Evolutionary conservation across 2,797 vertebrate species (phyloP).

Genomic region (Schizopygopsis pylzovi): DNA sequence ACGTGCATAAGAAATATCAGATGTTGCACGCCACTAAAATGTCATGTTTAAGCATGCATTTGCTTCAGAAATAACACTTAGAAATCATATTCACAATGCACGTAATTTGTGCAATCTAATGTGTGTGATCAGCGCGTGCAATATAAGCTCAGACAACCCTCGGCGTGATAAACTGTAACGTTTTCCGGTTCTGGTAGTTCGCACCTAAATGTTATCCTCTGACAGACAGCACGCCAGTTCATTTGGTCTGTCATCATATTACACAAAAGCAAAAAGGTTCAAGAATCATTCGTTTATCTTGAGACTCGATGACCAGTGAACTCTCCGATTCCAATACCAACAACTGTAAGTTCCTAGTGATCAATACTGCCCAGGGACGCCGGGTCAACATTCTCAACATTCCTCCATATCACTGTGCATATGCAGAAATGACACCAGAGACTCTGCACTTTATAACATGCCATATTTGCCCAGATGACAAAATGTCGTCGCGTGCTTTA

Average conservation of each 20-base stretch:
- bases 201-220: conserved; percentile 4
- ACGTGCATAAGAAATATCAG: not conserved
- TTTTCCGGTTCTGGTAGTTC: conserved; percentile 11
- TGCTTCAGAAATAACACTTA: not conserved
- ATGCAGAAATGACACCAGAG: conserved; percentile 61
- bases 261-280: conserved; percentile 1
- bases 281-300: not conserved
- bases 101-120: not conserved
- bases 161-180: not conserved
- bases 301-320: conserved; percentile 9
- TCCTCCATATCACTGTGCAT: conserved; percentile 77
- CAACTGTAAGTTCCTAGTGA: conserved; percentile 71
- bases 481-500: conserved; percentile 44
- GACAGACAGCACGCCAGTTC: conserved; percentile 34
- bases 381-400: conserved; percentile 81
- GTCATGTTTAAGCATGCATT: not conserved
- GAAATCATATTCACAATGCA: not conserved
- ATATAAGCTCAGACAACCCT: not conserved
- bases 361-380: conserved; percentile 75
- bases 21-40: conserved; percentile 9
- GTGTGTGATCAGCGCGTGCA: not conserved
- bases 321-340: conserved; percentile 54
- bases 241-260: conserved; percentile 1
- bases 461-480: conserved; percentile 59
- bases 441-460: conserved; percentile 65